phyloP scores from a whole-genome alignment of 2,888 invertebrate genomes.

The Asteroscopus sphinx region DNA sequence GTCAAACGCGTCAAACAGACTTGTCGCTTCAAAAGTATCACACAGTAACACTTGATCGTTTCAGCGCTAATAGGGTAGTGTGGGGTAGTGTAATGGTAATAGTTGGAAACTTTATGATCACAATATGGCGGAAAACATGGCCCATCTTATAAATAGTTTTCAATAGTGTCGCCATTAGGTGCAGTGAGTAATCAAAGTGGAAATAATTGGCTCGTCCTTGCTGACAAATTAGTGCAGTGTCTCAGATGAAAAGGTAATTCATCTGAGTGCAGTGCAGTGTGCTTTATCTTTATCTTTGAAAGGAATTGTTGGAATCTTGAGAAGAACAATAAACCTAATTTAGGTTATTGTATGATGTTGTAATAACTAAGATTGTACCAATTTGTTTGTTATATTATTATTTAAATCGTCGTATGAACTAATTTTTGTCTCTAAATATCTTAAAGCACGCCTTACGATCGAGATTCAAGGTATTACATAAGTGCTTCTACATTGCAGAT shows the following conservation, averaged over 20 bases:
- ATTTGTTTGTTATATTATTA: too few species aligned
- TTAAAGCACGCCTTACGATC: too few species aligned
- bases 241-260: too few species aligned
- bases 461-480: too few species aligned
- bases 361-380: too few species aligned
- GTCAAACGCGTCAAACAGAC: constrained; percentile 2
- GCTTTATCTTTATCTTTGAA: constrained; percentile 25
- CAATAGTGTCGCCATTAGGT: constrained; percentile 54
- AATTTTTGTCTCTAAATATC: too few species aligned
- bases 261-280: too few species aligned
- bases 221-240: constrained; percentile 48
- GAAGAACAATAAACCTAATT: too few species aligned
- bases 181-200: constrained; percentile 55
- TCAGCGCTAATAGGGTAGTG: constrained; percentile 14
- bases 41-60: constrained; percentile 24
- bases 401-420: too few species aligned
- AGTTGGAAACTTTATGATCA: constrained; percentile 53
- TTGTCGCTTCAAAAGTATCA: constrained; percentile 30
- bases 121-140: constrained; percentile 53
- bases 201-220: constrained; percentile 60
- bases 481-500: too few species aligned
- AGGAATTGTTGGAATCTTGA: background rate
- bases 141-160: constrained; percentile 60
- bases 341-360: too few species aligned
- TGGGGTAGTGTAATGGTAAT: constrained; percentile 39